These are phyloP conservation scores for Drosophila mettleri DNA, from an alignment of 2,888 invertebrate species.

Conservation along the genomic window DNA sequence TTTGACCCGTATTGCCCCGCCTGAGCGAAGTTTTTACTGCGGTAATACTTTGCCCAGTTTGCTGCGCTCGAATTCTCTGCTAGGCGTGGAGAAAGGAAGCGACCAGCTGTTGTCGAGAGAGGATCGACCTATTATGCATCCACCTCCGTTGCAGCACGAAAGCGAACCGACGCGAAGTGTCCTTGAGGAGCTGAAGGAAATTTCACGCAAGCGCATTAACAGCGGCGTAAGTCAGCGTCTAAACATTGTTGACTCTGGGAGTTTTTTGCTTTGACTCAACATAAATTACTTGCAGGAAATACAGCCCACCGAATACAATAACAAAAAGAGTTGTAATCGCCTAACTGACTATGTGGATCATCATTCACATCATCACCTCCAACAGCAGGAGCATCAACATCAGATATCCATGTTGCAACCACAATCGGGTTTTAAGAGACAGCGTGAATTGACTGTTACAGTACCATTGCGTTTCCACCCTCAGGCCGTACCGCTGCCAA, in stretches of 20 bases:
- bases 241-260: not conserved
- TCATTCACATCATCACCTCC: conserved; percentile 30
- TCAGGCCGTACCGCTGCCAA: not conserved
- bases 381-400: conserved; percentile 7
- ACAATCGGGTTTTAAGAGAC: conserved; percentile 72
- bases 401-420: conserved; percentile 32
- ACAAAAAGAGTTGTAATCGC: conserved; percentile 82
- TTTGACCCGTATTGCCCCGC: conserved; percentile 83
- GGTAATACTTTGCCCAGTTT: conserved; percentile 83
- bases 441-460: conserved; percentile 72
- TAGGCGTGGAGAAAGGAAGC: conserved; percentile 74
- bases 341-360: conserved; percentile 61
- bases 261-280: conserved; percentile 6
- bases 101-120: conserved; percentile 82
- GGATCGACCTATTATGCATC: conserved; percentile 83
- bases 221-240: conserved; percentile 82
- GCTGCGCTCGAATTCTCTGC: conserved; percentile 80
- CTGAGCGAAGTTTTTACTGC: conserved; percentile 79
- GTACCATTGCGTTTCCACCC: conserved; percentile 30
- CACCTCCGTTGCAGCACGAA: conserved; percentile 80
- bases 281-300: conserved; percentile 73
- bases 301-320: conserved; percentile 58
- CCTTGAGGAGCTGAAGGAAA: conserved; percentile 87
- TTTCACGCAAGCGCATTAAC: conserved; percentile 87
- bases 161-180: conserved; percentile 86